Evolutionary conservation across 2,113 vertebrate species (phyloP).

Genomic region (Pangasianodon gigas): DNA sequence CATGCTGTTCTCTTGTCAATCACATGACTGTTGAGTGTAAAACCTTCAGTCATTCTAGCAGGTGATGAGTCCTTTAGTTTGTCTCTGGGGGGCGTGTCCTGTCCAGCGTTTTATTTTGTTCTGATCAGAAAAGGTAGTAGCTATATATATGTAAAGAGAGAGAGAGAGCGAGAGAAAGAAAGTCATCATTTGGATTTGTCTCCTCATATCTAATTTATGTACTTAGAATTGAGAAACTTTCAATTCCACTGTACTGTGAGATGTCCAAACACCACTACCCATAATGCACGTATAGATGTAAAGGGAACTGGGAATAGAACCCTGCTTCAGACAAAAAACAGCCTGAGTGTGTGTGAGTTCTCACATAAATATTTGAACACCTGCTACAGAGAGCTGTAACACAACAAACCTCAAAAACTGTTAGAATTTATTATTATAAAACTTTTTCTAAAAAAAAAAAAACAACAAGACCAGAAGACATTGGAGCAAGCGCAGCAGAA

Average conservation of each 20-base stretch:
- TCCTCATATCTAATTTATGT: neutral
- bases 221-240: neutral
- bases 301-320: neutral
- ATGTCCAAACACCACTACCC: neutral
- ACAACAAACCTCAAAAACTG: neutral
- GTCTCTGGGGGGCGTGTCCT: neutral
- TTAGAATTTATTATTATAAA: constrained; percentile 7
- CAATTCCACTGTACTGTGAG: neutral
- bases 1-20: neutral
- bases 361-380: constrained; percentile 1
- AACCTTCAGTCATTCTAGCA: neutral
- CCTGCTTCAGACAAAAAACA: neutral
- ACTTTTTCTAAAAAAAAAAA: neutral
- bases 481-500: neutral
- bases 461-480: neutral
- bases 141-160: too few species aligned
- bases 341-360: neutral
- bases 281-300: neutral
- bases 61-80: neutral
- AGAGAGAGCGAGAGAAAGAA: too few species aligned
- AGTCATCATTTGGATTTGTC: neutral
- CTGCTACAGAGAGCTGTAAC: neutral
- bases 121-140: neutral
- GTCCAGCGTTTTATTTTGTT: neutral
- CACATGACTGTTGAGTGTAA: neutral